phyloP scores from a whole-genome alignment of 1,140 invertebrate genomes.

The Wiebesia pumilae region DNA sequence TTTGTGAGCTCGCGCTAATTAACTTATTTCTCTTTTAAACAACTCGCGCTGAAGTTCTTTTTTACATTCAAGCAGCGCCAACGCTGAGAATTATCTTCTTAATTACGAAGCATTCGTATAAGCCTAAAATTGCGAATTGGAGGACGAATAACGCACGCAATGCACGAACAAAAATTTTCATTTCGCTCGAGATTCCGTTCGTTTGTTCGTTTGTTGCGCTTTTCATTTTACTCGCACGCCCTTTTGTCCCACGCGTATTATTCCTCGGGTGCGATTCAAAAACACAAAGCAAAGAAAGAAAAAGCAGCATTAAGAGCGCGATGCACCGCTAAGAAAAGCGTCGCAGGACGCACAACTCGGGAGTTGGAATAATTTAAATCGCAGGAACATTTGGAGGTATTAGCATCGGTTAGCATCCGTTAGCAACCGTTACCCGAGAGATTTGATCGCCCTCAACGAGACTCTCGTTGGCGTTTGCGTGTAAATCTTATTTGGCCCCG shows the following conservation, averaged over 20 bases:
- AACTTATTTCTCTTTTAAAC: too few relatives aligned
- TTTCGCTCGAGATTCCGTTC: neutral
- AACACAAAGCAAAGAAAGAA: neutral
- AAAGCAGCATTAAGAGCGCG: too few relatives aligned
- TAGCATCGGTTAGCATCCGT: neutral
- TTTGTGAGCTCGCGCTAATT: too few relatives aligned
- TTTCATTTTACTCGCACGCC: neutral
- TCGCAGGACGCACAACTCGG: neutral
- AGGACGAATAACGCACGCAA: neutral
- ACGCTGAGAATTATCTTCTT: neutral
- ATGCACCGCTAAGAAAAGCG: neutral
- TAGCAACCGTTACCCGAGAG: neutral
- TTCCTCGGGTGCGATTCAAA: neutral
- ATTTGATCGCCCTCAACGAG: neutral
- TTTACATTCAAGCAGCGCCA: neutral
- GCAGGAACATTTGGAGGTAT: too few relatives aligned
- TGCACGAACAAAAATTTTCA: neutral
- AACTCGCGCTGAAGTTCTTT: too few relatives aligned
- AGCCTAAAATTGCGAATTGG: neutral
- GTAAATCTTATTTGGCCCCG: neutral
- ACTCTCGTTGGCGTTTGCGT: too few relatives aligned
- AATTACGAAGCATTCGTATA: neutral
- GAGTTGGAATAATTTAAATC: neutral
- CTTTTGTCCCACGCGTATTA: neutral
- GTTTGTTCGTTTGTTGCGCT: neutral